Evolutionary conservation across 2,797 vertebrate species (phyloP), one percentile per base, ranked within the genome.

Genomic region (Acrocephalus scirpaceus): DNA sequence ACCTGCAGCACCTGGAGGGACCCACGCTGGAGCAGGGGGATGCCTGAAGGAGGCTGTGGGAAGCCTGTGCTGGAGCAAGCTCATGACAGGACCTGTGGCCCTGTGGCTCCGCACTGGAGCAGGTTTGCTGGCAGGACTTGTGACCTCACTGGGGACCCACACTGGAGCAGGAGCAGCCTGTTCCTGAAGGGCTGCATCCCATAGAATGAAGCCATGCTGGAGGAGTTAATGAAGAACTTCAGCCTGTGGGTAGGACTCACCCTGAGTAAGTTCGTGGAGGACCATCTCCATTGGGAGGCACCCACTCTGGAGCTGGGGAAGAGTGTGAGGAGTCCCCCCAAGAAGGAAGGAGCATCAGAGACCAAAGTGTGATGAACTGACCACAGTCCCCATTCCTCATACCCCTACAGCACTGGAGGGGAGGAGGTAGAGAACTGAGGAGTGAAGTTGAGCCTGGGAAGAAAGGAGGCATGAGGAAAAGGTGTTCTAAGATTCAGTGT

Each of bases 61-160:
- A 42, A 48, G 30, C 25, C 56, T 30, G 16, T 40, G 20, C 58
- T 73, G 50, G 42, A 65, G 25, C 60, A 57, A 29, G 60, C 30
- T 25, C 0, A 0, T 73, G 30, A 13, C 42, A 40, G 26, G 42
- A 56, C 8, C 34, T 65, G 34, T 48, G 20, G 50, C 32, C 45
- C 62, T 27, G 12, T 45, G 38, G n/a, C n/a, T n/a, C 3, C 71
- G 36, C 0, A 1, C 14, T 67, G 38, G 22, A 2, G 11, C 29
- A 48, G 50, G 34, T 34, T 65, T 73, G 23, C 60, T 45, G 22
- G 23, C 38, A 65, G 27, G 29, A 38, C 19, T 42, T 45, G n/a
- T 20, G 45, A n/a, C 4, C 19, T 6, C 26, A 22, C 4, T 6
- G n/a, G 7, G n/a, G 5, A 12, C 8, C 13, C 45, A 34, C n/a